A percentile compares a stretch with the other conserved stretches of the same genome.
These are phyloP conservation scores for Pelecanoides urinatrix DNA, from an alignment of 2,113 vertebrate species.

Conservation along the genomic window DNA sequence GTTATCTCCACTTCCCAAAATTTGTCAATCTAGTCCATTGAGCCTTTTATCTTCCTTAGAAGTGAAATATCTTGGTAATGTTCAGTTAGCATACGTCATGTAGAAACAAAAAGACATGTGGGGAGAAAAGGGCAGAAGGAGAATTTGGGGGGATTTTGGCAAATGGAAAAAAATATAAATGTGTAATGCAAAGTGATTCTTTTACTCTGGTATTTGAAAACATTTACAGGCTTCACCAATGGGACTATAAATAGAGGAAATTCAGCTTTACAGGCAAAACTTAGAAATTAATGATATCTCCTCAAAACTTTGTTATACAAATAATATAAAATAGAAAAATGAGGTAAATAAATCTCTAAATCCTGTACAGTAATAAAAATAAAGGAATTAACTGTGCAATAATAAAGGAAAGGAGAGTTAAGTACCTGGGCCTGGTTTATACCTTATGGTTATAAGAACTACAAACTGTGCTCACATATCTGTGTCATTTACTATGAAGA, in stretches of 20 bases:
- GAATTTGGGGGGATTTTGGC: neutral
- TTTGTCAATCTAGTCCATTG: neutral
- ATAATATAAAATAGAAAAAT: neutral
- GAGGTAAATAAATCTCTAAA: neutral
- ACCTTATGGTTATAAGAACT: neutral
- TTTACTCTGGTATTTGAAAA: neutral
- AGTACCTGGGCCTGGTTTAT: neutral
- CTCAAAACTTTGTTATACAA: neutral
- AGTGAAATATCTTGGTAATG: neutral
- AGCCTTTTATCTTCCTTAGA: neutral
- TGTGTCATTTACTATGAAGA: neutral
- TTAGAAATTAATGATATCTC: neutral
- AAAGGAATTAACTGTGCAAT: neutral
- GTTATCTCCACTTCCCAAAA: neutral
- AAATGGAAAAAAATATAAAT: neutral
- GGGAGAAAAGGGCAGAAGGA: neutral
- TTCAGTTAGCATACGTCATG: neutral
- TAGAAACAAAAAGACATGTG: neutral
- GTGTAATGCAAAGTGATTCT: neutral
- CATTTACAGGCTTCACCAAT: neutral
- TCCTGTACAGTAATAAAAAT: neutral
- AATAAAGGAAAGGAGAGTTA: neutral
- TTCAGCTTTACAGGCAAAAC: neutral
- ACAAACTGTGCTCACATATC: neutral
- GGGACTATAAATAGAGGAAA: neutral